Conservation (phyloP, 2,113 vertebrate species). For the Pogonocichla stellata region DNA sequence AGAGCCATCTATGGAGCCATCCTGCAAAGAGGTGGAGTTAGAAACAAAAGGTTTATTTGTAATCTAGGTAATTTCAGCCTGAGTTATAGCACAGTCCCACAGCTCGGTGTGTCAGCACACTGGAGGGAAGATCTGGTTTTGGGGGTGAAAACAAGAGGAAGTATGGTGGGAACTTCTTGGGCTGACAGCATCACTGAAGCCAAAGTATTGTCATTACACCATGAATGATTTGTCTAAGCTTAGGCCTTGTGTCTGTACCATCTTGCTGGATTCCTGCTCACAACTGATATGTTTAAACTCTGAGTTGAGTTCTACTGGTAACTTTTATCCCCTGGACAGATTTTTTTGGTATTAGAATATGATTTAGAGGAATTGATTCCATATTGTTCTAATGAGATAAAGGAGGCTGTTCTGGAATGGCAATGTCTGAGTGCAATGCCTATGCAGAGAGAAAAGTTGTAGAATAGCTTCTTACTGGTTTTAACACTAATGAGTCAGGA, state of each 20-base stretch:
- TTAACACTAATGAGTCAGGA: not conserved
- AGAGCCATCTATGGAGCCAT: accelerated
- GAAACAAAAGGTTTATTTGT: not conserved
- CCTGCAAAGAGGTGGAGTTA: not conserved
- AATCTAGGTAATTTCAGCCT: not conserved
- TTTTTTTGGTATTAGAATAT: not conserved
- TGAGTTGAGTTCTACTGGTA: not conserved
- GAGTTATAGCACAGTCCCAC: not conserved
- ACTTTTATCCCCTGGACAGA: not conserved
- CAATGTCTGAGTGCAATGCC: not conserved
- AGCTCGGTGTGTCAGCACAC: not conserved
- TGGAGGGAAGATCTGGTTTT: not conserved
- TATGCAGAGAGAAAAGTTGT: not conserved
- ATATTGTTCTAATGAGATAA: not conserved
- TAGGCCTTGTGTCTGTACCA: not conserved
- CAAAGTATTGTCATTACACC: not conserved
- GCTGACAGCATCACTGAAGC: not conserved
- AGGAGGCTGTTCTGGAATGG: not conserved
- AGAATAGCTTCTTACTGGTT: not conserved
- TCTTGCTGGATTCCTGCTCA: not conserved
- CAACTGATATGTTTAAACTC: not conserved
- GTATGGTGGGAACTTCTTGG: not conserved
- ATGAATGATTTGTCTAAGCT: not conserved
- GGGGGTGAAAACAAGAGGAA: not conserved
- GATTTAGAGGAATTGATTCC: not conserved